Evolutionary conservation across 2,888 invertebrate species (phyloP), one percentile per base, ranked within the genome.

Genomic region (Pseudeuparius sepicola): DNA sequence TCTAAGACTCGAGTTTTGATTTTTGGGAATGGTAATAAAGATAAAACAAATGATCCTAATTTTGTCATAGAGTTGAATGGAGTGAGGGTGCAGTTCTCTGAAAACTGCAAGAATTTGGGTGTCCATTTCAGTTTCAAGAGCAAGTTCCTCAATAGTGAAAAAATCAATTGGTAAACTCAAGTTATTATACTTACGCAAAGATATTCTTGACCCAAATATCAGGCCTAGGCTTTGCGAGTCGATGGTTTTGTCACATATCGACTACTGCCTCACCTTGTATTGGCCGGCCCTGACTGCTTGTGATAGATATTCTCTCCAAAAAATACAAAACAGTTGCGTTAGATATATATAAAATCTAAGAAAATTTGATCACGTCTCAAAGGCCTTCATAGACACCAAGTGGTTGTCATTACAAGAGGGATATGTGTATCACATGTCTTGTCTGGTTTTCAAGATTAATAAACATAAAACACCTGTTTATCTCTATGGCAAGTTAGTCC

Each of bases 401-500:
- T 20, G 20, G 20, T 20, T 20, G 20, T 7, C 6, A 7, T n/a
- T 20, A 7, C 20, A 20, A 20, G 20, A 20, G 20, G 7, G 20
- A 7, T 20, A 20, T n/a, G 6, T 20, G 20, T n/a, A 7, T 6
- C 20, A 20, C 20, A 7, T 20, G 20, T 20, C 20, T 7, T 7
- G 7, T 6, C n/a, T 20, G n/a, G n/a, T 20, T 20, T 20, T 20
- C n/a, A 20, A 20, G 20, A 20, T 20, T 7, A 20, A 20, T 20
- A 20, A 20, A 20, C n/a, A 7, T 20, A 20, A 20, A 6, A 20
- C 6, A 20, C 20, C 20, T 20, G 20, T 7, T 6, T 20, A 20
- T 20, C 20, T 20, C n/a, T 20, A n/a, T 20, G 20, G n/a, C n/a
- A 20, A 20, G n/a, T n/a, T 20, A 20, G 20, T 20, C n/a, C 20